These are phyloP conservation scores for Elegia similella DNA, from an alignment of 2,888 invertebrate species.

Conservation along the genomic window DNA sequence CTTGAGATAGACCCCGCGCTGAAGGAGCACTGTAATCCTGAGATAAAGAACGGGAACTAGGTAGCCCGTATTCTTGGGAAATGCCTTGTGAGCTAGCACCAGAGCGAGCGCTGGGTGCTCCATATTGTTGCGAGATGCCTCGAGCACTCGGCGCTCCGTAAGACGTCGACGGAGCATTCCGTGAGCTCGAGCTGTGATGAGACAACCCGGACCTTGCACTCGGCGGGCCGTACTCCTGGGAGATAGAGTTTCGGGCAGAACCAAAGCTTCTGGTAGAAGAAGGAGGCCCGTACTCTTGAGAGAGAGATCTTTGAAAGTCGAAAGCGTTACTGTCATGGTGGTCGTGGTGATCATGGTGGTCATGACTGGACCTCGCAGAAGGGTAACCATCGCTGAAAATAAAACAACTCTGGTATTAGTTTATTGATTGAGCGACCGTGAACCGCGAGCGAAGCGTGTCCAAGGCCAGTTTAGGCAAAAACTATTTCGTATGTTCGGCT, in stretches of 20 bases:
- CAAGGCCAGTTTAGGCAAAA: too few relatives aligned
- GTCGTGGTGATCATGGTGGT: constrained; percentile 31
- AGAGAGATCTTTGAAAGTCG: constrained; percentile 35
- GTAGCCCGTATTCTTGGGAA: constrained; percentile 30
- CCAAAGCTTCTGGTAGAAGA: constrained; percentile 27
- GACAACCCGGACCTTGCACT: constrained; percentile 20
- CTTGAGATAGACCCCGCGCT: constrained; percentile 21
- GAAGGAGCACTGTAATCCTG: constrained; percentile 23
- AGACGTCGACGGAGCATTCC: background rate
- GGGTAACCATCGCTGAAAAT: constrained; percentile 58
- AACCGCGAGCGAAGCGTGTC: too few relatives aligned
- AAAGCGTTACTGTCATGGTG: constrained; percentile 26
- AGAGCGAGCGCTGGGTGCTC: background rate
- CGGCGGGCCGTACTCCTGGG: constrained; percentile 32
- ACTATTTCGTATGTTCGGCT: too few relatives aligned
- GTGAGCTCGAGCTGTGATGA: background rate
- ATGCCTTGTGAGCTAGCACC: background rate
- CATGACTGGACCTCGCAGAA: constrained; percentile 41
- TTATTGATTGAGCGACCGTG: too few relatives aligned
- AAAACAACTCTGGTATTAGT: background rate
- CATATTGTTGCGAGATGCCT: background rate
- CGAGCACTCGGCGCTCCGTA: constrained; percentile 2
- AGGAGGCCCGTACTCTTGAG: constrained; percentile 36
- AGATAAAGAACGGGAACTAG: constrained; percentile 22
- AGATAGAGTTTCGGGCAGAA: constrained; percentile 16